These are phyloP conservation scores for Phylloscopus whistleri DNA, from an alignment of 2,113 vertebrate species.

Conservation along the genomic window DNA sequence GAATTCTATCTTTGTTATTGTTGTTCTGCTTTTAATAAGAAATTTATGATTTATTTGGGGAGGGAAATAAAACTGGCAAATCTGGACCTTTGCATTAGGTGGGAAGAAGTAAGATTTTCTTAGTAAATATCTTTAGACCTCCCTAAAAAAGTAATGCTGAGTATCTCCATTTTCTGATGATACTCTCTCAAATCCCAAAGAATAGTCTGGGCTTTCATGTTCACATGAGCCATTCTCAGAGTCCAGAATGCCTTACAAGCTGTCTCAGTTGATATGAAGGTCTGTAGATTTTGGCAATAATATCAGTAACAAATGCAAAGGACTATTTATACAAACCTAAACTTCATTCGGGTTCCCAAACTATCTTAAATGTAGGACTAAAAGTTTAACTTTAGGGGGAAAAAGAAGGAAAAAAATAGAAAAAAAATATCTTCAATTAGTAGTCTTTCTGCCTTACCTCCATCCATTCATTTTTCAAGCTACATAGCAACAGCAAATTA, in stretches of 20 bases:
- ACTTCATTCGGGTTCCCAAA: neutral
- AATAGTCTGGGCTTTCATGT: neutral
- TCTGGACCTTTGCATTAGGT: neutral
- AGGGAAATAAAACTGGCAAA: neutral
- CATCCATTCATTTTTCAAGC: neutral
- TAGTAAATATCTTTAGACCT: neutral
- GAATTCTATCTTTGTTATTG: neutral
- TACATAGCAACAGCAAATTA: neutral
- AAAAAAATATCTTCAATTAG: neutral
- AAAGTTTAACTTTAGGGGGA: neutral
- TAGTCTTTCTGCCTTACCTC: neutral
- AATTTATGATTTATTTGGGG: neutral
- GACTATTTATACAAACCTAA: neutral
- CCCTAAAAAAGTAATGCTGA: neutral
- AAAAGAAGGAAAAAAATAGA: no score
- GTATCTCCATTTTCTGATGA: neutral
- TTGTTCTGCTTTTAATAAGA: neutral
- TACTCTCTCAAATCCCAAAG: neutral
- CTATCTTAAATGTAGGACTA: neutral
- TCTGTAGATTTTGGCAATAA: neutral
- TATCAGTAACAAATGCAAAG: neutral
- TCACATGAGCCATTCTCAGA: neutral
- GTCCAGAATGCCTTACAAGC: neutral
- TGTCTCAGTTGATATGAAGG: neutral
- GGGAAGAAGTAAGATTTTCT: neutral